A percentile compares a stretch with the other conserved stretches of the same genome.
Evolutionary conservation across 2,113 vertebrate species (phyloP).

Genomic region (Microcebus murinus): DNA sequence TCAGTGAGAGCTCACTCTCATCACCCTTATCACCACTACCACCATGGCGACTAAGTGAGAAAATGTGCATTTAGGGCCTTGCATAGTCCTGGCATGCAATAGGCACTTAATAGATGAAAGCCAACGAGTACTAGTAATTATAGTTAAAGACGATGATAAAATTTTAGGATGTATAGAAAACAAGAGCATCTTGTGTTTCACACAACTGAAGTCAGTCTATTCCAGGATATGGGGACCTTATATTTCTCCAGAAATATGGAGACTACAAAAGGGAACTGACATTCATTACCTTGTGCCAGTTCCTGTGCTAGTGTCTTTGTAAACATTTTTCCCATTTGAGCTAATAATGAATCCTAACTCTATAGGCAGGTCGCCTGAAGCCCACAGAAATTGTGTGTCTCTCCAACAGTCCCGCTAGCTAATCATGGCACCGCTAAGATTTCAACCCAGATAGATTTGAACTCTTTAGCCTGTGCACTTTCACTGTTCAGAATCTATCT

Average conservation of each 20-base stretch:
- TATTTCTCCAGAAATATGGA: not conserved
- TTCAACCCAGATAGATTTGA: not conserved
- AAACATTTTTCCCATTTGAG: not conserved
- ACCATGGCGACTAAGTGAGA: not conserved
- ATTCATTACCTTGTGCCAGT: not conserved
- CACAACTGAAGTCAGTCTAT: not conserved
- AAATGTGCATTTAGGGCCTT: not conserved
- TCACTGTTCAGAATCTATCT: not conserved
- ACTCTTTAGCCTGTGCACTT: not conserved
- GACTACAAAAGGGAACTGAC: not conserved
- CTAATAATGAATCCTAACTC: not conserved
- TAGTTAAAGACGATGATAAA: not conserved
- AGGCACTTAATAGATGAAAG: not conserved
- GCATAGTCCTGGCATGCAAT: not conserved
- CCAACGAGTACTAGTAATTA: not conserved
- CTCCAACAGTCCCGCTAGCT: too few relatives aligned
- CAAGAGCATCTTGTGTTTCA: not conserved
- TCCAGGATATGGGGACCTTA: not conserved
- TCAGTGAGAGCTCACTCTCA: not conserved
- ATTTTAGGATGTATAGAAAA: not conserved
- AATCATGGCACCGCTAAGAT: not conserved
- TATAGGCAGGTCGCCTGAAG: not conserved
- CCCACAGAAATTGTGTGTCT: not conserved
- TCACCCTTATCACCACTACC: not conserved
- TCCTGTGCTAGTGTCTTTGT: not conserved